phyloP scores from a whole-genome alignment of 2,888 invertebrate species.

The Acronicta alni region DNA sequence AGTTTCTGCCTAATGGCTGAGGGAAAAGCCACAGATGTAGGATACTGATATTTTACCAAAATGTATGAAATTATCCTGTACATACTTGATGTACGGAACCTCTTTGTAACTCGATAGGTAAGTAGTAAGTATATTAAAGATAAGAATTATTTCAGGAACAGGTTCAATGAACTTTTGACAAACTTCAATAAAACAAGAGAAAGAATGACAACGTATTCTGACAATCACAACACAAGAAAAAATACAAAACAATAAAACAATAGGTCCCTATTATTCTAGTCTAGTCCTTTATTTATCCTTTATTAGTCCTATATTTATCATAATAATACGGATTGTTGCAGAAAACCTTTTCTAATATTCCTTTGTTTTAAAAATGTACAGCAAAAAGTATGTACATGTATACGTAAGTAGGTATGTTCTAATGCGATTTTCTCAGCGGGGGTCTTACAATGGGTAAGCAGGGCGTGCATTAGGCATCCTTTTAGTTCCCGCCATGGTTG shows the following conservation, averaged over 20 bases:
- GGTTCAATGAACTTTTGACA: neutral
- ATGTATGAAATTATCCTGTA: neutral
- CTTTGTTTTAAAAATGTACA: constrained; percentile 14
- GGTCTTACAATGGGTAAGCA: constrained; percentile 44
- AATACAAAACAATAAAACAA: too few relatives aligned
- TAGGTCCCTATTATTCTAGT: too few relatives aligned
- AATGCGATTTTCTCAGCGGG: constrained; percentile 60
- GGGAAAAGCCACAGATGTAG: constrained; percentile 41
- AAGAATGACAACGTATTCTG: too few relatives aligned
- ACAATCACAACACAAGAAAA: too few relatives aligned
- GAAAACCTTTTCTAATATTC: neutral
- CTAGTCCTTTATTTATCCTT: too few relatives aligned
- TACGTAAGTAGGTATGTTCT: constrained; percentile 34
- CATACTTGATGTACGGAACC: neutral
- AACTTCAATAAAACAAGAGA: too few relatives aligned
- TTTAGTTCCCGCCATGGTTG: constrained; percentile 54
- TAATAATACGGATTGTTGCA: too few relatives aligned
- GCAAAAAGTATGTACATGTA: too few relatives aligned
- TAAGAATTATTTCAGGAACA: neutral
- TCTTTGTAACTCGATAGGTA: constrained; percentile 11
- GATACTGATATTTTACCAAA: constrained; percentile 27
- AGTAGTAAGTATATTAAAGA: neutral
- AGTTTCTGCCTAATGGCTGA: constrained; percentile 50
- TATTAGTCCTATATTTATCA: too few relatives aligned
- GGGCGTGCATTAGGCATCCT: constrained; percentile 61